Evolutionary conservation across 2,888 invertebrate genomes (phyloP), one percentile per base, ranked within the genome.

Genomic region (Nemoura dubitans): DNA sequence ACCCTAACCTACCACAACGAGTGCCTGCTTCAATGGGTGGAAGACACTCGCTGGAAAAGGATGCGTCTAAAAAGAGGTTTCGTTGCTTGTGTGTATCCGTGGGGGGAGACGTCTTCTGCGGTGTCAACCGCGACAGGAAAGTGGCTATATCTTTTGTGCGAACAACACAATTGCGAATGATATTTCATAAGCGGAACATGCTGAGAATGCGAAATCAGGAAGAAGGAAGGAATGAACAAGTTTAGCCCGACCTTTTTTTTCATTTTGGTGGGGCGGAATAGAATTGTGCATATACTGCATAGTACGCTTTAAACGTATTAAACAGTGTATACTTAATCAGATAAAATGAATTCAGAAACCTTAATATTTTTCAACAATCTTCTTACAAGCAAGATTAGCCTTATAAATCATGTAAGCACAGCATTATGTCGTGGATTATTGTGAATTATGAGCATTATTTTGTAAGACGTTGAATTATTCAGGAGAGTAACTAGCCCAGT

Each of bases 381-480:
- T 21, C 59, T 7, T 59, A 81, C 81, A n/a, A n/a, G 5, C 28
- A 29, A 81, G 81, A 28, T 30, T 30, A 81, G 81, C 27, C 25
- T 26, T 7, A 81, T 81, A 81, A 81, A 81, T 81, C n/a, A 81
- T 30, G 81, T 30, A 81, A 81, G 29, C 28, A 30, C 28, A 30
- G n/a, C 29, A 30, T 81, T 29, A 30, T 30, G 30, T 30, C 81
- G 81, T 6, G 81, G 81, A 81, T 81, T 81, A 81, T 28, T 30
- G 81, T 81, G 30, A 81, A 81, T 81, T 81, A 81, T 29, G 81
- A 30, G 29, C n/a, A 81, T 81, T 30, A 81, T 30, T 81, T 81
- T 16, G 29, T 81, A 81, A 81, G 81, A 81, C 81, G 81, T 30
- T 81, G 81, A 81, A 81, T 81, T 30, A 81, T 81, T 28, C 81